Evolutionary conservation across 1,140 invertebrate species (phyloP).

Genomic region (Anthonomus grandis): DNA sequence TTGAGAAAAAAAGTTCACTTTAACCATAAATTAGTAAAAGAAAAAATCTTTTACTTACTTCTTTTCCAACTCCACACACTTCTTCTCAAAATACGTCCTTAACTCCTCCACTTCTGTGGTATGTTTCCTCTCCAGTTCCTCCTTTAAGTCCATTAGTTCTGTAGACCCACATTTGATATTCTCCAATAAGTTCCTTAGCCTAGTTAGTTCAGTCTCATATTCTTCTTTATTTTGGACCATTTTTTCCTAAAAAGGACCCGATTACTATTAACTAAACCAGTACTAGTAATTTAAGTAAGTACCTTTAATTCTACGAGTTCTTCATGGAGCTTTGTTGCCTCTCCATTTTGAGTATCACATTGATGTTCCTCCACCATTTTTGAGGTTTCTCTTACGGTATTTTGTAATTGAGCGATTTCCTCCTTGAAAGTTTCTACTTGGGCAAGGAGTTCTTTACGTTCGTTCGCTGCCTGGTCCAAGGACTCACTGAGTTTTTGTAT

Average conservation of each 20-base stretch:
- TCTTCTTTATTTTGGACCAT: constrained; percentile 45
- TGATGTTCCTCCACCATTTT: constrained; percentile 28
- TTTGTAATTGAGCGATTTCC: constrained; percentile 60
- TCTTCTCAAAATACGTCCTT: constrained; percentile 72
- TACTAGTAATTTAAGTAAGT: background rate
- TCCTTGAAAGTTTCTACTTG: constrained; percentile 59
- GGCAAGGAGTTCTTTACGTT: constrained; percentile 57
- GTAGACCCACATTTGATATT: constrained; percentile 53
- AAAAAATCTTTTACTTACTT: constrained; percentile 62
- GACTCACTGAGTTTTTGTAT: constrained; percentile 60
- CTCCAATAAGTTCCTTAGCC: constrained; percentile 48
- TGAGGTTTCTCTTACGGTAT: constrained; percentile 38
- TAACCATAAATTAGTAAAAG: too few species aligned
- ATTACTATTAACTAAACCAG: background rate
- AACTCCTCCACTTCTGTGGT: constrained; percentile 72
- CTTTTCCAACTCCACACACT: constrained; percentile 72
- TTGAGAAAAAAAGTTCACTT: too few species aligned
- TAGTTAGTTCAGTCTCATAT: constrained; percentile 50
- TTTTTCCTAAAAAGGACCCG: constrained; percentile 5
- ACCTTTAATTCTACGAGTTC: constrained; percentile 22
- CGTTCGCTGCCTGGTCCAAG: constrained; percentile 56
- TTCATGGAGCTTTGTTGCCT: constrained; percentile 5
- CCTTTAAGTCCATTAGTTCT: constrained; percentile 53
- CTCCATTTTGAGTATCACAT: constrained; percentile 7
- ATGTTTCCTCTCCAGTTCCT: constrained; percentile 61